Base-by-base conservation (phyloP, 2,113 vertebrate species). In the Suncus etruscus region DNA sequence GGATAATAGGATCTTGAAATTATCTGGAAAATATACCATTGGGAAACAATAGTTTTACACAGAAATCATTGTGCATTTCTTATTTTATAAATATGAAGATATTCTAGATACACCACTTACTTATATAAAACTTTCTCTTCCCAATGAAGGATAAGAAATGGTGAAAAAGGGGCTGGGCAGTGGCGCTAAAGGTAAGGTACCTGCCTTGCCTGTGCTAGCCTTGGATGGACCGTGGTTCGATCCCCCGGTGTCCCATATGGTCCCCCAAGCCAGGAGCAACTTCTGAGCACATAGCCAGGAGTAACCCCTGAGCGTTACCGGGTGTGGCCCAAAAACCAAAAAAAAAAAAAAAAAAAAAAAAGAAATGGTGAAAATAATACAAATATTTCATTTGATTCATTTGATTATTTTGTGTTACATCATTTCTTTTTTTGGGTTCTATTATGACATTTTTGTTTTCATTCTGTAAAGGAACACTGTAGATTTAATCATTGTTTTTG, bases 401-500 rank as follows among this genome's bases (percentile, higher is more conserved):
- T 39, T 39, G 39, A 39, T 61, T 75, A 1, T 85, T 95, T 90
- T 94, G 66, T 50, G 72, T 90, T 95, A 54, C 6, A 89, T 92
- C 84, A 84, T 45, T 58, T 90, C 50, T 87, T 72, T 3, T 90
- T 89, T 92, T 39, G 1, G 6, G 95, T 95, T 97, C 69, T 87
- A 25, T 78, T 87, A 31, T 91, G 32, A 84, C 91, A 91, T 92
- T 63, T 79, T 92, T 90, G 91, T 78, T 88, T 95, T 90, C 65
- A 39, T 87, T 91, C 70, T 95, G 74, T 92, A 92, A 91, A 92
- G 79, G 65, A 93, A 83, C 68, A 89, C 25, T 91, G 31, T 83
- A 92, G 87, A 95, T 96, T 93, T 83, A 2, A 94, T 91, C 93
- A 63, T 14, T 91, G 22, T 94, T 70, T 75, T 68, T 92, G 11